Conservation (phyloP, 2,888 invertebrate genomes). For the Gonocerus acuteangulatus region DNA sequence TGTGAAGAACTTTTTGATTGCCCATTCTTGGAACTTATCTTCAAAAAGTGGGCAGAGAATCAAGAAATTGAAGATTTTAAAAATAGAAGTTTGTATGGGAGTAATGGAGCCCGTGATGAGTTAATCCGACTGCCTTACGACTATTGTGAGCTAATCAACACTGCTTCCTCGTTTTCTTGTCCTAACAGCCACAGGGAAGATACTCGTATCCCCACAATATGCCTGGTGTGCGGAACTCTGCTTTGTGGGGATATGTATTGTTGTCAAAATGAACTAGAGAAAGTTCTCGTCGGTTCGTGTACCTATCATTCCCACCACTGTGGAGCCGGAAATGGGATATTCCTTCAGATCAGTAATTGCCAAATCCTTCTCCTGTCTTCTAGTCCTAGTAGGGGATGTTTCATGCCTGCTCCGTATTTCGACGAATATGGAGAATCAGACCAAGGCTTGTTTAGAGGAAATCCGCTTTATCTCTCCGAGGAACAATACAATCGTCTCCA, state of each 20-base stretch:
- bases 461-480: slow-evolving; percentile 79
- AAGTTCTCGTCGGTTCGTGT: slow-evolving; percentile 79
- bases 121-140: slow-evolving; percentile 79
- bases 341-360: slow-evolving; percentile 90
- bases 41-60: slow-evolving; percentile 51
- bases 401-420: slow-evolving; percentile 86
- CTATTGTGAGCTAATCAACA: slow-evolving; percentile 92
- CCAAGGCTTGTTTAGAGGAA: slow-evolving; percentile 88
- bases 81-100: no score
- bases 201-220: slow-evolving; percentile 92
- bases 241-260: slow-evolving; percentile 97
- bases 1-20: slow-evolving; percentile 56
- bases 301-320: slow-evolving; percentile 84
- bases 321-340: slow-evolving; percentile 86
- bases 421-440: slow-evolving; percentile 98
- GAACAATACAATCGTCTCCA: slow-evolving; percentile 79
- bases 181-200: slow-evolving; percentile 86
- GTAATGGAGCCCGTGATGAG: no score
- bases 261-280: slow-evolving; percentile 80
- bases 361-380: slow-evolving; percentile 81
- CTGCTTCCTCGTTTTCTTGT: slow-evolving; percentile 85
- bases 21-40: slow-evolving; percentile 47
- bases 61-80: no score
- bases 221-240: slow-evolving; percentile 90
- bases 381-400: slow-evolving; percentile 75